A percentile compares a stretch with the other conserved stretches of the same genome.
These are phyloP conservation scores for Madoqua kirkii DNA, from an alignment of 2,113 vertebrate species.

Conservation along the genomic window DNA sequence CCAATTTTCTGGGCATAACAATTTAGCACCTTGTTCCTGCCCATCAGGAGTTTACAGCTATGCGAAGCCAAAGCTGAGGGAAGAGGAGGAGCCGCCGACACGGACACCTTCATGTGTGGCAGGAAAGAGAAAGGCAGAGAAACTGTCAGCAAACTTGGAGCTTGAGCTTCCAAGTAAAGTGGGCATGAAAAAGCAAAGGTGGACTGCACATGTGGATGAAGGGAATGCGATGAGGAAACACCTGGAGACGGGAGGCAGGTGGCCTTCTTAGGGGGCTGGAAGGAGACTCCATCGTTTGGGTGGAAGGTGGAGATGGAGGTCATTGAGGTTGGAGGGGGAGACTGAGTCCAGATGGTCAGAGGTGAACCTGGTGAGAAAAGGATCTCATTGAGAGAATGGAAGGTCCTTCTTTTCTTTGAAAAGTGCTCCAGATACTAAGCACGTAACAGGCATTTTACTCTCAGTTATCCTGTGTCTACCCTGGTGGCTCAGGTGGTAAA, in stretches of 20 bases:
- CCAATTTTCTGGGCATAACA: neutral
- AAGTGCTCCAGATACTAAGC: neutral
- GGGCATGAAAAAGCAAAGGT: neutral
- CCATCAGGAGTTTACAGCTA: neutral
- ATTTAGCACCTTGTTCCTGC: neutral
- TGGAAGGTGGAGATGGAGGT: neutral
- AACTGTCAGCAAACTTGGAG: neutral
- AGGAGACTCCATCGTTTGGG: neutral
- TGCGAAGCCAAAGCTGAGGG: neutral
- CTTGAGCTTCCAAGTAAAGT: neutral
- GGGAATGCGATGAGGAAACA: fast-evolving
- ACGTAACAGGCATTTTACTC: no score
- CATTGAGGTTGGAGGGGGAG: neutral
- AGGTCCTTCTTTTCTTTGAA: neutral
- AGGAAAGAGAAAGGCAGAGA: neutral
- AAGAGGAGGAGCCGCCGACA: neutral
- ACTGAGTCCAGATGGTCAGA: neutral
- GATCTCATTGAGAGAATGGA: neutral
- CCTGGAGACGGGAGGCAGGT: fast-evolving
- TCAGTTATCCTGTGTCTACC: neutral
- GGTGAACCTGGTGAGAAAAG: fast-evolving
- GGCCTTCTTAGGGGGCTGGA: neutral
- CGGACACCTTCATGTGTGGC: neutral
- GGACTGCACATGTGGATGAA: no score
- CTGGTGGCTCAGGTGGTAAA: neutral